A percentile compares a stretch with the other conserved stretches of the same genome.
Conservation (phyloP, 2,797 vertebrate species). For the Sebastes hubbsi region DNA sequence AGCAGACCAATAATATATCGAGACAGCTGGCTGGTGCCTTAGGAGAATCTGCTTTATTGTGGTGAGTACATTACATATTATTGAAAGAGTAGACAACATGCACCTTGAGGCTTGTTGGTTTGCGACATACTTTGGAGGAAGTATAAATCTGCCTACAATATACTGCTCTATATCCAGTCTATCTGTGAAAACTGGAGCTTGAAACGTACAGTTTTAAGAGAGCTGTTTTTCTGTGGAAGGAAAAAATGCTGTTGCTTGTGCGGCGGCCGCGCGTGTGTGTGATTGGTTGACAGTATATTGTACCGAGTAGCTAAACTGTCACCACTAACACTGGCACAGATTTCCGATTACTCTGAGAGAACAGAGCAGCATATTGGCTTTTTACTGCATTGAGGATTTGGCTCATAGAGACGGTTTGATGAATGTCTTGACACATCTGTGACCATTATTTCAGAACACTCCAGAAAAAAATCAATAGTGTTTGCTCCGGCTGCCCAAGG, state of each 20-base stretch:
- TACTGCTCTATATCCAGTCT: background rate
- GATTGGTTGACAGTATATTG: constrained; percentile 42
- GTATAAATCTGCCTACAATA: constrained; percentile 41
- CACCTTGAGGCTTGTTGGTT: constrained; percentile 56
- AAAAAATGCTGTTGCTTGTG: constrained; percentile 12
- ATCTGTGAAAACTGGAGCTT: background rate
- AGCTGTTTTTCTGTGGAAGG: constrained; percentile 13
- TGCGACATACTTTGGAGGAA: constrained; percentile 10
- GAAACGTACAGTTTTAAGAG: constrained; percentile 22
- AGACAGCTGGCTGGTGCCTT: constrained; percentile 35
- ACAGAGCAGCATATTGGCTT: constrained; percentile 61
- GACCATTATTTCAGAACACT: constrained; percentile 77
- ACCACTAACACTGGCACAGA: constrained; percentile 57
- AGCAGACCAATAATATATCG: constrained; percentile 55
- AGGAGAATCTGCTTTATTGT: constrained; percentile 55
- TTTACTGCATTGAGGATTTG: constrained; percentile 63
- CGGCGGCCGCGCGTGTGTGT: background rate
- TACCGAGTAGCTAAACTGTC: constrained; percentile 53
- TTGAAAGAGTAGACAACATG: constrained; percentile 57
- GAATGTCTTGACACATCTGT: constrained; percentile 80
- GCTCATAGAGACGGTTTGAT: constrained; percentile 71
- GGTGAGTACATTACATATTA: constrained; percentile 63
- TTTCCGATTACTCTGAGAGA: constrained; percentile 64
- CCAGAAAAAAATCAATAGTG: constrained; percentile 76
- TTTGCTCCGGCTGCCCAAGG: constrained; percentile 74